Base-by-base conservation (phyloP, 1,140 invertebrate genomes). In the Lordiphosa clarofinis region DNA sequence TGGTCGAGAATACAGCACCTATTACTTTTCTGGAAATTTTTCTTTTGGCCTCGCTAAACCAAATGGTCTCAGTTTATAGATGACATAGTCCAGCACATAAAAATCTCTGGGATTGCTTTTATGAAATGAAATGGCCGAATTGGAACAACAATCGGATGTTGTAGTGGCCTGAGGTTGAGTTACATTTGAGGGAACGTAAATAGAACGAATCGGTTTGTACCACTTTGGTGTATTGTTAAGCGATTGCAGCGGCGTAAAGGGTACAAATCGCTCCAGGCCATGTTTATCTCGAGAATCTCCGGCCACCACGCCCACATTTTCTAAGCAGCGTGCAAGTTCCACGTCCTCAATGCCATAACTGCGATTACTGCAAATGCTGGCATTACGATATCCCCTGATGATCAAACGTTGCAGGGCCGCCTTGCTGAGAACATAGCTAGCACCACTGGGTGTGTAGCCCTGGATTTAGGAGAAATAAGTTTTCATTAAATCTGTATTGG, bases 41-140 rank as follows among this genome's bases (percentile, higher is more conserved):
- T 52, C 37, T 7, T 11, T 15, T 4, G 0, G 11, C 5, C 19
- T 47, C 6, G 15, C 31, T 9, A 94, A 93, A 35, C 96, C 96
- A 87, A 95, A 98, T 0, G 96, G 96, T 53, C 95, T 91, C 31
- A 99, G 89, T 88, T 98, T 97, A 89, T 99, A 99, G 63, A 99
- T 94, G 9, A 99, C 90, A 89, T 98, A 99, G 60, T 99, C 97
- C 13, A 99, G 87, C 3, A 97, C 94, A 87, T 99, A 98, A 94
- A 99, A 97, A 89, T 95, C 93, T 72, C 96, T 94, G 0, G 96
- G 95, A 12, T 92, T 92, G 4, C 98, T 95, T 78, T 98, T 98
- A 89, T 99, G 97, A 90, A 99, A 99, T 0, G 97, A 97, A 12
- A 99, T 93, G 0, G 97, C 96, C 74, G 95, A 95, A 84, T 98